Conservation (phyloP, 1,140 invertebrate genomes). For the Pseudomyrmex sp. region DNA sequence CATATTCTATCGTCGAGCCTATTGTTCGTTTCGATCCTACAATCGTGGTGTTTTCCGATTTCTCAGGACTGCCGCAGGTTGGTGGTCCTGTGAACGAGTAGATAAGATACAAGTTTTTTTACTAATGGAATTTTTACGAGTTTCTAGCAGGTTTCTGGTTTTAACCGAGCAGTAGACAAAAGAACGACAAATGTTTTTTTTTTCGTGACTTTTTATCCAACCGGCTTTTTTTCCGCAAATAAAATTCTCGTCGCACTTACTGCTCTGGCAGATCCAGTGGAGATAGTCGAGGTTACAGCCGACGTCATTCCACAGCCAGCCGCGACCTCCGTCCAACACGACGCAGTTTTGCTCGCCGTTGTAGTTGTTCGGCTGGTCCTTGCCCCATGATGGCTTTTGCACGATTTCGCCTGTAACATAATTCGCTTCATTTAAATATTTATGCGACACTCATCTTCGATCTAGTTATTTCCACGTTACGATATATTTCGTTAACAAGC, state of each 20-base stretch:
- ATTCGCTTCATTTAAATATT: not conserved
- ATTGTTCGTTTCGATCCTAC: slow-evolving; percentile 89
- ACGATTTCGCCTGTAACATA: slow-evolving; percentile 89
- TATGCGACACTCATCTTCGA: not conserved
- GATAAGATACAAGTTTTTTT: not conserved
- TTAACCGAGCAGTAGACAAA: not conserved
- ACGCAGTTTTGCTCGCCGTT: slow-evolving; percentile 98
- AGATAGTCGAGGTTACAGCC: slow-evolving; percentile 96
- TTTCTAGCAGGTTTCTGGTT: not conserved
- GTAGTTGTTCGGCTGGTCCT: slow-evolving; percentile 97
- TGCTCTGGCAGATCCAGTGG: slow-evolving; percentile 96
- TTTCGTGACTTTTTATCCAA: not conserved
- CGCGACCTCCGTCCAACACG: slow-evolving; percentile 94
- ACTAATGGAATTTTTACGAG: not conserved
- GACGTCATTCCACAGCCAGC: slow-evolving; percentile 98
- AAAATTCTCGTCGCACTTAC: slow-evolving; percentile 86
- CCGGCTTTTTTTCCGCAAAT: slow-evolving; percentile 26
- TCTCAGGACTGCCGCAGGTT: slow-evolving; percentile 94
- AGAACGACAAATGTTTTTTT: not conserved
- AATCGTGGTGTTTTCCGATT: slow-evolving; percentile 93
- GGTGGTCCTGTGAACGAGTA: slow-evolving; percentile 88
- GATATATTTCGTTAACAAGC: not conserved
- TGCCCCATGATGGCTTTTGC: slow-evolving; percentile 93
- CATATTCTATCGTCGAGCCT: slow-evolving; percentile 90
- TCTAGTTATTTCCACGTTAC: not conserved